Evolutionary conservation across 2,888 invertebrate genomes (phyloP).

Genomic region (Ennomos fuscantarius): DNA sequence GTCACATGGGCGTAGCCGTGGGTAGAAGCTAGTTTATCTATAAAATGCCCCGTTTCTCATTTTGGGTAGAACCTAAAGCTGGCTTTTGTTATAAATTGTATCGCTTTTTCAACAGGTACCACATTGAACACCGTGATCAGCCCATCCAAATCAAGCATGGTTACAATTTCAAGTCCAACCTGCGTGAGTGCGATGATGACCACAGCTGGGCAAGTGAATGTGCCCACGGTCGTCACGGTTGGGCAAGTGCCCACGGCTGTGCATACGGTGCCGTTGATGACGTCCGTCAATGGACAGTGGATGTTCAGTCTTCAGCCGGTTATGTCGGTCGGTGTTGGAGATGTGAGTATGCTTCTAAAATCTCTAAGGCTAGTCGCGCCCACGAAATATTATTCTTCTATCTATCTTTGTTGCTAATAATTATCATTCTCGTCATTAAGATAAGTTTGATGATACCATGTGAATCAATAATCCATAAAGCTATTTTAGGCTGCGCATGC

Average conservation of each 20-base stretch:
- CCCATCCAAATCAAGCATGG: slow-evolving; percentile 45
- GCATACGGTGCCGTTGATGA: slow-evolving; percentile 74
- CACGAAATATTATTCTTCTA: too few species aligned
- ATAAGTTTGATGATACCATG: too few species aligned
- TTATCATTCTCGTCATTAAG: too few species aligned
- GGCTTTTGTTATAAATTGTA: too few species aligned
- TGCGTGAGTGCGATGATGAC: slow-evolving; percentile 28
- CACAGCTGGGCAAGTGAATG: slow-evolving; percentile 43
- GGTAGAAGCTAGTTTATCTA: too few species aligned
- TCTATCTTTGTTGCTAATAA: too few species aligned
- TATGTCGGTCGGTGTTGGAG: slow-evolving; percentile 74
- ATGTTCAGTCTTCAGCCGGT: slow-evolving; percentile 77
- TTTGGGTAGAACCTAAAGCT: too few species aligned
- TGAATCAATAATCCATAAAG: too few species aligned
- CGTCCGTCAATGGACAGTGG: slow-evolving; percentile 79
- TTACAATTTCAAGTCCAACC: slow-evolving; percentile 30
- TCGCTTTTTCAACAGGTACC: slow-evolving; percentile 47
- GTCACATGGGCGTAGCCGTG: too few species aligned
- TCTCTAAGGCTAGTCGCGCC: too few species aligned
- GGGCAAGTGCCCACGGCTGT: slow-evolving; percentile 59
- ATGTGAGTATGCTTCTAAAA: slow-evolving; percentile 59
- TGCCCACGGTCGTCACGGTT: slow-evolving; percentile 35
- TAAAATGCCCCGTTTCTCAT: too few species aligned
- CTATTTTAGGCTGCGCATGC: too few species aligned
- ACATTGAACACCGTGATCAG: slow-evolving; percentile 59